Percentiles rank a stretch among this genome's conserved stretches.
phyloP scores from a whole-genome alignment of 92 coral and sea anemone species.

The Epizoanthus scotinus region DNA sequence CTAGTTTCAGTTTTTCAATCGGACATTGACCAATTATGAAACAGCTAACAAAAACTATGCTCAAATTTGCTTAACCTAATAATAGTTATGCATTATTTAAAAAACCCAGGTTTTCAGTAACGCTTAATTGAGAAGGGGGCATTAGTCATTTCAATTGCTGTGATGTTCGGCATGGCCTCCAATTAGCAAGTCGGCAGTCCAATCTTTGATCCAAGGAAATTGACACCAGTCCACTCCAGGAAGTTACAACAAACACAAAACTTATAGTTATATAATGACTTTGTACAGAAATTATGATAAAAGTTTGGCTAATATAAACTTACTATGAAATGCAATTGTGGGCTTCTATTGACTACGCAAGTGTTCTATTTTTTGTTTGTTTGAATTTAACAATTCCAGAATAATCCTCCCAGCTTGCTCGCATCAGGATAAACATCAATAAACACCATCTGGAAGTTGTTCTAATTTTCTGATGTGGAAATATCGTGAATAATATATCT shows the following conservation, averaged over 20 bases:
- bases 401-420: too few relatives aligned
- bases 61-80: background rate
- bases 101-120: slow-evolving; percentile 8
- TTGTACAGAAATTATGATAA: too few relatives aligned
- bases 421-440: too few relatives aligned
- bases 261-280: background rate
- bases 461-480: too few relatives aligned
- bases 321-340: too few relatives aligned
- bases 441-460: too few relatives aligned
- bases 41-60: background rate
- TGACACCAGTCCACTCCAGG: background rate
- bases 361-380: too few relatives aligned
- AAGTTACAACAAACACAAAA: background rate
- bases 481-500: too few relatives aligned
- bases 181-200: slow-evolving; percentile 5
- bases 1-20: slow-evolving; percentile 1
- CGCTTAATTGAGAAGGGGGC: slow-evolving; percentile 16
- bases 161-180: background rate
- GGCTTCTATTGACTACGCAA: too few relatives aligned
- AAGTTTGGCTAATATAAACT: too few relatives aligned
- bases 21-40: slow-evolving; percentile 24
- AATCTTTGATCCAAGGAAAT: slow-evolving; percentile 5
- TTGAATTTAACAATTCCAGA: too few relatives aligned
- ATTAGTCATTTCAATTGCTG: background rate
- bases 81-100: background rate